Percentiles rank a stretch among this genome's conserved stretches.
phyloP scores from a whole-genome alignment of 64 coral and sea anemone species.

The Montipora foliosa region DNA sequence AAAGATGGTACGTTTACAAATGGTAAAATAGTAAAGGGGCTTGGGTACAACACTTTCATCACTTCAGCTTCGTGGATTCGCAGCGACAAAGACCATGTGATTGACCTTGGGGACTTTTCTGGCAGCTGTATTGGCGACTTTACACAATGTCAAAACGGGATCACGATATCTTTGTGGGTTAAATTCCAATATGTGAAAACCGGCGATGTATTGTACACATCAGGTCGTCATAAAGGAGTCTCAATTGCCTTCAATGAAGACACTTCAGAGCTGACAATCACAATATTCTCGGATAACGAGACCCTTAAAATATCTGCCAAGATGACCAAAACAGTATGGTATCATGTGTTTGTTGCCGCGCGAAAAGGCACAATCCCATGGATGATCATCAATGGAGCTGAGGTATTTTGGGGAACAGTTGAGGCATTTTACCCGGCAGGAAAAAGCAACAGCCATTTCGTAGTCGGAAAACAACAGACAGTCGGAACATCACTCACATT shows the following conservation, averaged over 20 bases:
- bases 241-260: neutral
- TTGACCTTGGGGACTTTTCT: constrained; percentile 44
- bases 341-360: constrained; percentile 19
- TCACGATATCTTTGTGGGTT: constrained; percentile 48
- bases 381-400: constrained; percentile 6
- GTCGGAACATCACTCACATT: neutral
- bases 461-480: neutral
- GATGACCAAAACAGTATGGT: neutral
- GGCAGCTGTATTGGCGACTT: constrained; percentile 39
- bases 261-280: neutral
- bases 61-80: neutral
- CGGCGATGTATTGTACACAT: neutral
- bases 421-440: neutral
- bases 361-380: neutral
- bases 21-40: neutral
- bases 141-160: neutral
- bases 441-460: neutral
- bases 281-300: neutral
- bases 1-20: constrained; percentile 37
- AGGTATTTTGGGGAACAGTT: neutral
- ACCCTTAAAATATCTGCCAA: neutral
- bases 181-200: neutral
- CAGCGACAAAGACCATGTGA: neutral
- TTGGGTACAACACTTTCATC: neutral
- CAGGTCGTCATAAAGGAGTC: neutral